These are phyloP conservation scores for Hystrix brachyura DNA, from an alignment of 2,113 vertebrate species.

Conservation along the genomic window DNA sequence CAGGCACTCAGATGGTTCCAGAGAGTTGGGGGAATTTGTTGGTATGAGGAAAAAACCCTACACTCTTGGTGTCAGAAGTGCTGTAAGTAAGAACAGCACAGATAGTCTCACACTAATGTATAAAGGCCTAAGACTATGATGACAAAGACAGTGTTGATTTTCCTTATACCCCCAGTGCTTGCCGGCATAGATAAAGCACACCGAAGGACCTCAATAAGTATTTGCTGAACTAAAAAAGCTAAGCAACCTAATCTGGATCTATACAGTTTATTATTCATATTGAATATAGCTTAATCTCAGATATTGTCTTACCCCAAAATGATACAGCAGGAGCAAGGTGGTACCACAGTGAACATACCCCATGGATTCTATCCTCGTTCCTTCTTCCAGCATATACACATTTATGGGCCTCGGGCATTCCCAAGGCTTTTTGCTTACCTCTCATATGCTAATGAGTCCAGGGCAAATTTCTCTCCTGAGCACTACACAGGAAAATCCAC, in stretches of 20 bases:
- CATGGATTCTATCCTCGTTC: neutral
- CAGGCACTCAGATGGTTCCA: neutral
- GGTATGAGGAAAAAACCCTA: neutral
- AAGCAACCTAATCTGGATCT: neutral
- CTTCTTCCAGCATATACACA: constrained; percentile 22
- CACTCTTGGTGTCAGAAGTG: neutral
- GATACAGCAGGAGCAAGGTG: neutral
- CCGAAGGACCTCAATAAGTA: constrained; percentile 26
- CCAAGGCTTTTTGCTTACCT: constrained; percentile 8
- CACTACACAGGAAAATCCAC: constrained; percentile 1
- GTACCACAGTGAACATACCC: neutral
- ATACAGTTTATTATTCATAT: neutral
- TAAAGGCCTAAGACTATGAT: neutral
- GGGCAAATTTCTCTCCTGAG: constrained; percentile 10
- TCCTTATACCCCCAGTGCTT: neutral
- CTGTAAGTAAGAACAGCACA: neutral
- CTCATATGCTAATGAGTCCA: constrained; percentile 18
- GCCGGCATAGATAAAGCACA: constrained; percentile 18
- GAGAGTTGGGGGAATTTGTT: neutral
- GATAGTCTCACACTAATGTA: neutral
- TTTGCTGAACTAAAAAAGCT: constrained; percentile 13
- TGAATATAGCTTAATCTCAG: constrained; percentile 34
- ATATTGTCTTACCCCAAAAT: constrained; percentile 29
- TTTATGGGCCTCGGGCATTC: neutral
- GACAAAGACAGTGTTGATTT: neutral